These are phyloP conservation scores for Ditula angustiorana DNA, from an alignment of 2,888 invertebrate species.

Conservation along the genomic window DNA sequence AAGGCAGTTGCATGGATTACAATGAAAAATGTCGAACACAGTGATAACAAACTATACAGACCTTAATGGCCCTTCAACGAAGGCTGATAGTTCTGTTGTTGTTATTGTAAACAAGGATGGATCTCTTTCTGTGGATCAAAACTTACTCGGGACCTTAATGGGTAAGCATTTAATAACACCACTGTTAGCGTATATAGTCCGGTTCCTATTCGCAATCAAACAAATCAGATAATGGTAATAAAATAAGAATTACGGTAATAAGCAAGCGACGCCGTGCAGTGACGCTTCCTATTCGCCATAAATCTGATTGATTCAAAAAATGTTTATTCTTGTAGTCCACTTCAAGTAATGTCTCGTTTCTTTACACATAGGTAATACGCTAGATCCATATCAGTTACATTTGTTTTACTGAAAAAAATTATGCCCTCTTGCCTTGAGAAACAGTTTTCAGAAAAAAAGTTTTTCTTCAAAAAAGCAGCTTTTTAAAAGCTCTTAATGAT, in stretches of 20 bases:
- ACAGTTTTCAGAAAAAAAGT: no score
- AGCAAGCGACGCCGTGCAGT: not conserved
- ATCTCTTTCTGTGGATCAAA: slow-evolving; percentile 92
- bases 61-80: slow-evolving; percentile 80
- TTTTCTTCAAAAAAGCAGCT: not conserved
- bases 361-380: no score
- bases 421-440: no score
- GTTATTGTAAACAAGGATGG: slow-evolving; percentile 96
- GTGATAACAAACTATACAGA: slow-evolving; percentile 84
- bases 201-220: not conserved
- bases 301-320: not conserved
- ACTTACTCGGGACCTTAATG: slow-evolving; percentile 91
- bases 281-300: not conserved
- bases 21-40: slow-evolving; percentile 82
- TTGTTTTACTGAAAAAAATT: no score
- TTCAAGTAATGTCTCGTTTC: not conserved
- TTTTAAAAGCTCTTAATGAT: not conserved
- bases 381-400: no score
- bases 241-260: not conserved
- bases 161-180: slow-evolving; percentile 82
- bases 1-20: slow-evolving; percentile 63
- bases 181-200: slow-evolving; percentile 41
- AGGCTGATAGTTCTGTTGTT: slow-evolving; percentile 90
- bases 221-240: not conserved
- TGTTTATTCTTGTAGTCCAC: not conserved